Evolutionary conservation across 2,113 vertebrate species (phyloP).

Genomic region (Cyphomyrus plagiostoma): DNA sequence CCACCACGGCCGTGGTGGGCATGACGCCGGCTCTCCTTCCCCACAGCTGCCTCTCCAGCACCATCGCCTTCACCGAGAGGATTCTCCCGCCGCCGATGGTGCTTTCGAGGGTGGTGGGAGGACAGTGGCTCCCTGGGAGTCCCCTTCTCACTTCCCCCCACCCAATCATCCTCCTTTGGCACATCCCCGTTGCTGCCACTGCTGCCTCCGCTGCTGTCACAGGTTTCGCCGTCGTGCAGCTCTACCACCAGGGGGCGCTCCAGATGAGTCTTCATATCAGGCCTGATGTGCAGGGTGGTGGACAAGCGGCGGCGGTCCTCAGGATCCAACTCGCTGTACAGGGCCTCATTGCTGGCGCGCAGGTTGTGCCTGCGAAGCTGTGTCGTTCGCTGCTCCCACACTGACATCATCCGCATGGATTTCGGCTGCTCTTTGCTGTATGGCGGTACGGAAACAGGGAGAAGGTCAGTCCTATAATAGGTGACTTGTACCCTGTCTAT

Average conservation of each 20-base stretch:
- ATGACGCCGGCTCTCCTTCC: background rate
- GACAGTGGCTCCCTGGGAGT: conserved; percentile 8
- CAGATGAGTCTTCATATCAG: conserved; percentile 87
- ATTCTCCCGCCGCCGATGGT: conserved; percentile 73
- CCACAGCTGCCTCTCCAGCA: conserved; percentile 38
- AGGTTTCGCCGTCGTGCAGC: conserved; percentile 32
- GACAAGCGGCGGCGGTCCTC: conserved; percentile 76
- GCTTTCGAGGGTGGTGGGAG: conserved; percentile 56
- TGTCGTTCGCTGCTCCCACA: conserved; percentile 95
- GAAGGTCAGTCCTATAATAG: conserved; percentile 21
- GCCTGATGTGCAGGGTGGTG: conserved; percentile 75
- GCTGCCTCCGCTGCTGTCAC: background rate
- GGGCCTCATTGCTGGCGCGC: conserved; percentile 79
- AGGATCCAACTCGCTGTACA: conserved; percentile 85
- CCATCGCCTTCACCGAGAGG: conserved; percentile 47
- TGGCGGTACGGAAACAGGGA: conserved; percentile 21
- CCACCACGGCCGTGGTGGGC: background rate
- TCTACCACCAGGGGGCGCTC: conserved; percentile 80
- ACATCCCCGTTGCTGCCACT: conserved; percentile 22
- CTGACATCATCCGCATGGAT: conserved; percentile 75
- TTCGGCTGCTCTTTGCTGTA: conserved; percentile 83
- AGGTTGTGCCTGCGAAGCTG: conserved; percentile 88
- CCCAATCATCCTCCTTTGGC: conserved; percentile 29
- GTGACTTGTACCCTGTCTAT: background rate
- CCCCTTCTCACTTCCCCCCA: conserved; percentile 20